Evolutionary conservation across 2,888 invertebrate species (phyloP), one percentile per base, ranked within the genome.

Genomic region (Cosmia trapezina): DNA sequence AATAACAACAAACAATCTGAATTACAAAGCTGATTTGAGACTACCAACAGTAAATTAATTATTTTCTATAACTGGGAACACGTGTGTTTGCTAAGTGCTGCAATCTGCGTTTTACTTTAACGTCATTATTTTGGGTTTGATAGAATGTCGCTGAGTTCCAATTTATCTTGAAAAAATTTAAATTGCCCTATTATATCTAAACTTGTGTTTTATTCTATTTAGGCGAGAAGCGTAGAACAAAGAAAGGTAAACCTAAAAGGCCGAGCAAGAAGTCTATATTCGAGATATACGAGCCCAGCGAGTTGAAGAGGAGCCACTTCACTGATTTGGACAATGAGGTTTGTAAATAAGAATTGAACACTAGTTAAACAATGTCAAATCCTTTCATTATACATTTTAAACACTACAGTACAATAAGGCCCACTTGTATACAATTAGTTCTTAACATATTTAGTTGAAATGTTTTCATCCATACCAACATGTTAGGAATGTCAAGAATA

Each of bases 251-350:
- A 65, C 96, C 98, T 61, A 98, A 98, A 92, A 97, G 98, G 85
- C 97, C 98, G 5, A 97, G 98, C 54, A 98, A 97, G 88, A 98
- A 98, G 91, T 98, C 98, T 0, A 98, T 98, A 81, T 98, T 98
- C 90, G 98, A 99, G 94, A 98, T 99, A 76, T 99, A 99, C 91
- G 99, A 99, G 93, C 99, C 99, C 0, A 98, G 98, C 88, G 99
- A 99, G 93, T 96, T 99, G 87, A 99, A 99, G 93, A 97, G 99
- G 64, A 99, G 99, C 53, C 99, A 99, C 91, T 98, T 99, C 90
- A 99, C 99, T 0, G 99, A 99, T 92, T 96, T 98, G 86, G 99
- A 99, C 91, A 98, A 98, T 95, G 98, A 98, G 95, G 97, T 97
- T 86, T 77, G 83, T 81, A 43, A 43, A 33, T 47, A 19, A 62